These are phyloP conservation scores for Pongo pygmaeus DNA, from an alignment of 2,113 vertebrate genomes.

Conservation along the genomic window DNA sequence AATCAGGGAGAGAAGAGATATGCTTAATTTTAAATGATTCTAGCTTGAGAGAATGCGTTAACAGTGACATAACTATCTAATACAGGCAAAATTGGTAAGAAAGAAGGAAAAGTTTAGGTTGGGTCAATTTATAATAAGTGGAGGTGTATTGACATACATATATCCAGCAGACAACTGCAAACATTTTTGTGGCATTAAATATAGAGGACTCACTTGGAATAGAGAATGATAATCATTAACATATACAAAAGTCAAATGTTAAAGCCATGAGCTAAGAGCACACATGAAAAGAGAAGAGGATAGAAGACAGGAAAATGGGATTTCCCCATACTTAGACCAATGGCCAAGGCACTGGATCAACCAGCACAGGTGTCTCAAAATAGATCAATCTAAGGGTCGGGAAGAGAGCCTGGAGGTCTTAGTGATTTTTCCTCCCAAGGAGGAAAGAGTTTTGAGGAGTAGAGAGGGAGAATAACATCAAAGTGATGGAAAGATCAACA, in stretches of 20 bases:
- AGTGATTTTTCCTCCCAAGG: background rate
- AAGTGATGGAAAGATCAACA: background rate
- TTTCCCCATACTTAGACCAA: background rate
- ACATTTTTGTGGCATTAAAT: background rate
- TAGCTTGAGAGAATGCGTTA: background rate
- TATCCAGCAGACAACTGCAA: background rate
- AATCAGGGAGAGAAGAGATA: background rate
- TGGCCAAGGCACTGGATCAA: fast-evolving
- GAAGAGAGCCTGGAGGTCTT: background rate
- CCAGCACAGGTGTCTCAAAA: background rate
- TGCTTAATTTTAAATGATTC: background rate
- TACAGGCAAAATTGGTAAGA: background rate
- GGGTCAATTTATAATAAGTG: background rate
- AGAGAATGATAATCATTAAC: background rate
- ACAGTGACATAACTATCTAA: background rate
- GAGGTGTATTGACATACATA: background rate
- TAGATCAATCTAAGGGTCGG: background rate
- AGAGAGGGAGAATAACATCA: background rate
- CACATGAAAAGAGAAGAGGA: background rate
- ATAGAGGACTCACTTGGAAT: background rate
- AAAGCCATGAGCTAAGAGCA: background rate
- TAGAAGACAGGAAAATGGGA: background rate
- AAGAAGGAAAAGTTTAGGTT: background rate
- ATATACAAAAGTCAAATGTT: background rate
- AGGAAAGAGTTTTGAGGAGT: background rate